Evolutionary conservation across 1,140 invertebrate species (phyloP).

Genomic region (Druon quercuslanigerum): DNA sequence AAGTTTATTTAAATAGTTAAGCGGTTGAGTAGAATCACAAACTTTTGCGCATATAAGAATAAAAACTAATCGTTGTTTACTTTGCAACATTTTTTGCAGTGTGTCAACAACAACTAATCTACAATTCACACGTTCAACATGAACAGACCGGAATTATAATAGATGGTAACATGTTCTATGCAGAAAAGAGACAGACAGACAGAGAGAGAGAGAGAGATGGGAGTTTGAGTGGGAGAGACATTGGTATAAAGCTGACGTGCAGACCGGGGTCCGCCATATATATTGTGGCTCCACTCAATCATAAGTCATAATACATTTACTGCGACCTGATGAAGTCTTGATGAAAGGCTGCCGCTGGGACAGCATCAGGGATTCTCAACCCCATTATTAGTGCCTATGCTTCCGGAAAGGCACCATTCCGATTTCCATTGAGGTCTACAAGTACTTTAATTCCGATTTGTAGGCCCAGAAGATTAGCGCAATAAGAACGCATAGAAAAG

Average conservation of each 20-base stretch:
- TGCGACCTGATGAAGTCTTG: conserved; percentile 65
- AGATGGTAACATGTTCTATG: background rate
- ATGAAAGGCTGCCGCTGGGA: conserved; percentile 62
- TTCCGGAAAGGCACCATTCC: background rate
- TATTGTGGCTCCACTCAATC: conserved; percentile 66
- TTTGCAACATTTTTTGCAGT: too few species aligned
- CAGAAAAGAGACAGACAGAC: background rate
- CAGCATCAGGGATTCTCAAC: conserved; percentile 42
- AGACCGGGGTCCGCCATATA: conserved; percentile 26
- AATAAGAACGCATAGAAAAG: conserved; percentile 26
- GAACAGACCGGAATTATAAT: background rate
- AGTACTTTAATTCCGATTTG: conserved; percentile 19
- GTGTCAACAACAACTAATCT: too few species aligned
- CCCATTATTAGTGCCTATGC: background rate
- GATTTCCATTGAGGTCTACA: background rate
- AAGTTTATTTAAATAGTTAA: too few species aligned
- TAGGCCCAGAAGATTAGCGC: conserved; percentile 6
- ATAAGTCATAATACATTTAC: conserved; percentile 72
- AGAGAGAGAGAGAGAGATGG: background rate
- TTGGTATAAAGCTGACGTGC: conserved; percentile 27
- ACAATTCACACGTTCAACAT: background rate
- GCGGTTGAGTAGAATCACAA: too few species aligned
- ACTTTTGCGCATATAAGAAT: too few species aligned
- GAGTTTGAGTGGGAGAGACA: conserved; percentile 5
- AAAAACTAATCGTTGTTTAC: too few species aligned